phyloP scores from a whole-genome alignment of 2,888 invertebrate species.

The Diadegma fenestrale region DNA sequence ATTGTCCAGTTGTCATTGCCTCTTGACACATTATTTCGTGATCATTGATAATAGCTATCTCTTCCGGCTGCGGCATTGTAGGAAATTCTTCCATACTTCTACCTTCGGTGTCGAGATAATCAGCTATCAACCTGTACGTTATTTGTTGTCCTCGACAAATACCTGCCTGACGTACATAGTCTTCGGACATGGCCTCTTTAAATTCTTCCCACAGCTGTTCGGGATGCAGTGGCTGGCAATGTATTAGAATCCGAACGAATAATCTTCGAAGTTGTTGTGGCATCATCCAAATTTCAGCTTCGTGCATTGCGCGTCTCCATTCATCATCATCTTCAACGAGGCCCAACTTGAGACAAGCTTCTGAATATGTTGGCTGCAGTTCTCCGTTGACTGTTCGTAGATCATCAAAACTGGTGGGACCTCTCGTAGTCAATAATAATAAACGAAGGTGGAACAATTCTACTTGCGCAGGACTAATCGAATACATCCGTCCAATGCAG shows the following conservation, averaged over 20 bases:
- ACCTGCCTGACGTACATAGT: slow-evolving; percentile 25
- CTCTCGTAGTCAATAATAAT: slow-evolving; percentile 74
- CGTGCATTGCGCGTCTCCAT: slow-evolving; percentile 61
- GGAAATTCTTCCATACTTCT: slow-evolving; percentile 52
- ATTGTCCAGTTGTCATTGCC: slow-evolving; percentile 26
- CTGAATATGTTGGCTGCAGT: slow-evolving; percentile 73
- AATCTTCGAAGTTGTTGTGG: slow-evolving; percentile 74
- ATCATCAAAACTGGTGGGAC: slow-evolving; percentile 75
- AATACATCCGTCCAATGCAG: slow-evolving; percentile 74
- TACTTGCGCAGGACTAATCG: slow-evolving; percentile 72
- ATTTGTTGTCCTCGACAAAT: slow-evolving; percentile 21
- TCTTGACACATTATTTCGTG: too few relatives aligned
- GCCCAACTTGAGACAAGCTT: slow-evolving; percentile 73
- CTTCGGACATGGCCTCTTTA: slow-evolving; percentile 64
- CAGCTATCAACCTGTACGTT: slow-evolving; percentile 58
- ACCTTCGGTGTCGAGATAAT: slow-evolving; percentile 47
- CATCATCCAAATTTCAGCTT: slow-evolving; percentile 65
- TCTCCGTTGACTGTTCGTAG: slow-evolving; percentile 75
- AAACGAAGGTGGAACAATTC: slow-evolving; percentile 76
- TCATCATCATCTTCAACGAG: slow-evolving; percentile 76
- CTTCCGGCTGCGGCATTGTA: neutral
- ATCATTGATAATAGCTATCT: neutral
- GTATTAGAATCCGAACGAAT: slow-evolving; percentile 76
- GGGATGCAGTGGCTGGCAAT: slow-evolving; percentile 67
- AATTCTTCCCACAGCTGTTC: slow-evolving; percentile 72